phyloP scores from a whole-genome alignment of 2,888 invertebrate species.

The Aradus depressus region DNA sequence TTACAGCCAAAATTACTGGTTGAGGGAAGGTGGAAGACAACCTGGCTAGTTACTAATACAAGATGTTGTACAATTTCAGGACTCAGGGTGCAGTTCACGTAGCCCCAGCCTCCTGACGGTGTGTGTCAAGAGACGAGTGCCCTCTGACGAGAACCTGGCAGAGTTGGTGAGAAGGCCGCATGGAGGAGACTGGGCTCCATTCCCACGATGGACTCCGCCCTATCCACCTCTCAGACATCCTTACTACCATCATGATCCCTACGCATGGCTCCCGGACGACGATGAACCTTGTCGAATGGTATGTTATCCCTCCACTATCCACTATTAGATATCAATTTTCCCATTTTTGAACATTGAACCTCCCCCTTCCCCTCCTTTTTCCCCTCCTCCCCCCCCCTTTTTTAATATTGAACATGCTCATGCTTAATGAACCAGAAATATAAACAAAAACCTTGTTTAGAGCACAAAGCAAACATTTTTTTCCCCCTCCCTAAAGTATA shows the following conservation, averaged over 20 bases:
- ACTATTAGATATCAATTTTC: too few relatives aligned
- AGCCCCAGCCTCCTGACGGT: conserved; percentile 69
- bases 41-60: too few relatives aligned
- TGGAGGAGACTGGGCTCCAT: conserved; percentile 59
- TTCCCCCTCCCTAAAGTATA: too few relatives aligned
- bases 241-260: conserved; percentile 45
- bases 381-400: too few relatives aligned
- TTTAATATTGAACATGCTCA: too few relatives aligned
- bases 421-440: too few relatives aligned
- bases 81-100: conserved; percentile 49
- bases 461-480: too few relatives aligned
- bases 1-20: too few relatives aligned
- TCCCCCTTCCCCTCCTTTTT: too few relatives aligned
- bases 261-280: conserved; percentile 68
- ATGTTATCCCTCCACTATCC: conserved; percentile 12
- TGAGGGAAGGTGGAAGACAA: too few relatives aligned
- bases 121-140: conserved; percentile 72
- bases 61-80: conserved; percentile 31
- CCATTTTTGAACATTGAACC: too few relatives aligned
- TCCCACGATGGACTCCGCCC: conserved; percentile 58
- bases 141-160: conserved; percentile 78
- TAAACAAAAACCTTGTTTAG: too few relatives aligned
- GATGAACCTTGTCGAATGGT: conserved; percentile 59
- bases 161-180: conserved; percentile 36
- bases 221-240: conserved; percentile 18